phyloP scores from a whole-genome alignment of 2,113 vertebrate species.

The Origma solitaria region DNA sequence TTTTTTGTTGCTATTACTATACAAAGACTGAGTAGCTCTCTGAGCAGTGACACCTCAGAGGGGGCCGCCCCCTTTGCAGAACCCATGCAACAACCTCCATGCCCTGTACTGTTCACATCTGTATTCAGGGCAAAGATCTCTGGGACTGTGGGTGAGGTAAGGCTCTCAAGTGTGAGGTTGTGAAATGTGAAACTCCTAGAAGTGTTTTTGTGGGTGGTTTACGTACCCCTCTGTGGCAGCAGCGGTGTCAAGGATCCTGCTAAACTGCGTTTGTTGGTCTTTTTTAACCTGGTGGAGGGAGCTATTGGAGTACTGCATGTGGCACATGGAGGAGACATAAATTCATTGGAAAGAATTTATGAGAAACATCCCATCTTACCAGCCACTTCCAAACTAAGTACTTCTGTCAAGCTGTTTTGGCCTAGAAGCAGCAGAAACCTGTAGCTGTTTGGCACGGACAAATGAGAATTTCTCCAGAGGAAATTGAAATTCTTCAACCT shows the following conservation, averaged over 20 bases:
- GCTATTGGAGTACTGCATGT: not conserved
- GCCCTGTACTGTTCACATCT: not conserved
- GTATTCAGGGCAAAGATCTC: not conserved
- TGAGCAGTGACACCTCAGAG: not conserved
- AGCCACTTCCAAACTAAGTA: not conserved
- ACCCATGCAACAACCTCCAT: not conserved
- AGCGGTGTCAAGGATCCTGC: fast-evolving
- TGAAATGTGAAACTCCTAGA: not conserved
- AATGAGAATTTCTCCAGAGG: not conserved
- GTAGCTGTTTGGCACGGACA: not conserved
- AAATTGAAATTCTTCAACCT: not conserved
- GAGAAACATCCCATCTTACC: not conserved
- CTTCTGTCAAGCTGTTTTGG: not conserved
- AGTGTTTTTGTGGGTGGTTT: not conserved
- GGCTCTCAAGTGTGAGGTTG: not conserved
- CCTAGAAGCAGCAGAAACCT: not conserved
- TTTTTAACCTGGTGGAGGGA: not conserved
- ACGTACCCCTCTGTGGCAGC: not conserved
- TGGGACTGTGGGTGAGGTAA: not conserved
- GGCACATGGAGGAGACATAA: not conserved
- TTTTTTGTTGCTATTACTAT: not conserved
- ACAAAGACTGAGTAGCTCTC: not conserved
- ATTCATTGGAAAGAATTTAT: not conserved
- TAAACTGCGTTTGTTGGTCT: not conserved
- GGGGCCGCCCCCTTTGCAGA: not conserved